Evolutionary conservation across 2,797 vertebrate genomes (phyloP).

Genomic region (Semotilus atromaculatus): DNA sequence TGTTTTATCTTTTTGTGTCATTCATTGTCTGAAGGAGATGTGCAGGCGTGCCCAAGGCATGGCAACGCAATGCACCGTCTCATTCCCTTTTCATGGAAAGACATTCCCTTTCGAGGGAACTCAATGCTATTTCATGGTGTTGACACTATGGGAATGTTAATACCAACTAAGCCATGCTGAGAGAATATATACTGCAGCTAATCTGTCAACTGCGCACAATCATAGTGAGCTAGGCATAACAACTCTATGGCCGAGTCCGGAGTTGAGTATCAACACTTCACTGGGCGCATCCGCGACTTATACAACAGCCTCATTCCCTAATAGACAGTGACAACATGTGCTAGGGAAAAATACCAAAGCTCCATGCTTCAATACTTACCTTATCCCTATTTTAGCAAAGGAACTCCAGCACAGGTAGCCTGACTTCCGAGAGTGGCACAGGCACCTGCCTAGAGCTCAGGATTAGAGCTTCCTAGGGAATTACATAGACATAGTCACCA

Average conservation of each 20-base stretch:
- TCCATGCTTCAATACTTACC: background rate
- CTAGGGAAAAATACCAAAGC: background rate
- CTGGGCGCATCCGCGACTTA: background rate
- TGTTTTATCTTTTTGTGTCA: background rate
- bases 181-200: background rate
- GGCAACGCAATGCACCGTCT: too few species aligned
- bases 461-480: background rate
- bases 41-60: too few species aligned
- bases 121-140: background rate
- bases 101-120: background rate
- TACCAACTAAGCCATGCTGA: background rate
- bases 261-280: background rate
- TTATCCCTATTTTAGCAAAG: background rate
- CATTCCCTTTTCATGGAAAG: too few species aligned
- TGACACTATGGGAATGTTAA: too few species aligned
- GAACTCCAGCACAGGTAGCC: background rate
- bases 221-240: background rate
- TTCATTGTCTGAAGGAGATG: too few species aligned
- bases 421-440: background rate
- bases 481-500: background rate
- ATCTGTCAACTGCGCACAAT: background rate
- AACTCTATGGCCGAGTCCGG: background rate
- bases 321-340: background rate
- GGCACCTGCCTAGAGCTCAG: background rate
- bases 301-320: background rate